phyloP scores from a whole-genome alignment of 2,113 vertebrate genomes.

The Hippocampus comes region DNA sequence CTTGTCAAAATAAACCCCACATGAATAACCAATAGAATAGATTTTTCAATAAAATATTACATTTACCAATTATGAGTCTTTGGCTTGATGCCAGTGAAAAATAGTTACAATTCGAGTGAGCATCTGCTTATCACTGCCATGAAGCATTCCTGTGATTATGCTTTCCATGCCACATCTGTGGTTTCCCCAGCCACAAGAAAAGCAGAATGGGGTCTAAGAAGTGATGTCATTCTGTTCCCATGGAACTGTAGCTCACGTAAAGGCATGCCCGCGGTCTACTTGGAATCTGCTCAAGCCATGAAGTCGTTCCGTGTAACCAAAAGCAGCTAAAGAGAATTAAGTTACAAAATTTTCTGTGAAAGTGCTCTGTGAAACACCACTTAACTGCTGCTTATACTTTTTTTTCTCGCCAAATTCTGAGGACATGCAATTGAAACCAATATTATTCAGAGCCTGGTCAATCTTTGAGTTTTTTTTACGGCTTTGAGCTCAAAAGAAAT shows the following conservation, averaged over 20 bases:
- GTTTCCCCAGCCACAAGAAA: constrained; percentile 39
- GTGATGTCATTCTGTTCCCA: constrained; percentile 53
- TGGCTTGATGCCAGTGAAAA: too few relatives aligned
- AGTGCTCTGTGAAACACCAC: neutral
- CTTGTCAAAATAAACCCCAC: too few relatives aligned
- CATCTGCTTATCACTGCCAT: constrained; percentile 17
- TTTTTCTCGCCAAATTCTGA: too few relatives aligned
- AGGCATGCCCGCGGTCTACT: constrained; percentile 10
- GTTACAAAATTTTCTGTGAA: constrained; percentile 18
- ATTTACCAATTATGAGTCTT: too few relatives aligned
- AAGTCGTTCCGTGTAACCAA: constrained; percentile 7
- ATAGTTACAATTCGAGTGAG: neutral
- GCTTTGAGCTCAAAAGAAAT: too few relatives aligned
- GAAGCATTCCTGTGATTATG: constrained; percentile 15
- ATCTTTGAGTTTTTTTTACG: too few relatives aligned
- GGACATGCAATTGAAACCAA: too few relatives aligned
- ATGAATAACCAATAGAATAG: too few relatives aligned
- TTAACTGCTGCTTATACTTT: too few relatives aligned
- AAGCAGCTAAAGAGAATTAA: constrained; percentile 10
- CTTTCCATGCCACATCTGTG: constrained; percentile 36
- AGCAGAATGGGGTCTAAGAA: constrained; percentile 26
- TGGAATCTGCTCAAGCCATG: constrained; percentile 26
- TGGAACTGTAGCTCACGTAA: constrained; percentile 28
- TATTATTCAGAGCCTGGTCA: too few relatives aligned
- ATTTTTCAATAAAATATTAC: too few relatives aligned